phyloP scores from a whole-genome alignment of 2,797 vertebrate species.

The Chaetodon trifasciatus region DNA sequence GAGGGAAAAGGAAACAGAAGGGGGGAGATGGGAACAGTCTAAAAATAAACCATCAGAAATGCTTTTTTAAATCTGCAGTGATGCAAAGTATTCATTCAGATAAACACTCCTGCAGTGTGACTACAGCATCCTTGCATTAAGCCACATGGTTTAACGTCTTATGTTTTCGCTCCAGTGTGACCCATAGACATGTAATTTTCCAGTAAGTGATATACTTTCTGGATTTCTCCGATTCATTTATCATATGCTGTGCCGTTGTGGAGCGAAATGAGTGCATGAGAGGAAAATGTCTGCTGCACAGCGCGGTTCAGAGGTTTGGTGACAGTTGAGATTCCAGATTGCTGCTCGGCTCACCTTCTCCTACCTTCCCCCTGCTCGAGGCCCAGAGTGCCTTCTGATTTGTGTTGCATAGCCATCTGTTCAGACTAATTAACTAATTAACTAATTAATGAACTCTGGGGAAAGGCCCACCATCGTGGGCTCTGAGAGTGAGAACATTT shows the following conservation, averaged over 20 bases:
- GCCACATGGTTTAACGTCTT: not conserved
- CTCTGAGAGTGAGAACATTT: constrained; percentile 74
- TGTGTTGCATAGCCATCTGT: constrained; percentile 86
- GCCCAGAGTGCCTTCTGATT: constrained; percentile 81
- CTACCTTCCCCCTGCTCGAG: constrained; percentile 77
- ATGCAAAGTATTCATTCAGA: constrained; percentile 83
- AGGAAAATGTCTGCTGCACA: constrained; percentile 71
- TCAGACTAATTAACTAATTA: constrained; percentile 88
- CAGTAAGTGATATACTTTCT: not conserved
- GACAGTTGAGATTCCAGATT: constrained; percentile 68
- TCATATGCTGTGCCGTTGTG: constrained; percentile 30
- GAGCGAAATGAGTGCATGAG: constrained; percentile 66
- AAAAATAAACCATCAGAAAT: constrained; percentile 86
- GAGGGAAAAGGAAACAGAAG: constrained; percentile 74
- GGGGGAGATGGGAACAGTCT: constrained; percentile 77
- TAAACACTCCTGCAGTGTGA: constrained; percentile 65
- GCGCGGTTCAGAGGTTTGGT: constrained; percentile 64
- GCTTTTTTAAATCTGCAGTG: constrained; percentile 82
- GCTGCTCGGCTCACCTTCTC: constrained; percentile 77
- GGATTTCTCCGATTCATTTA: constrained; percentile 51
- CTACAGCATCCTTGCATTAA: constrained; percentile 22
- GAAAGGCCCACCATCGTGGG: constrained; percentile 78
- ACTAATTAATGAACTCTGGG: constrained; percentile 88
- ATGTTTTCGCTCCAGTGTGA: constrained; percentile 20
- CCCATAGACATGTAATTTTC: constrained; percentile 22